phyloP scores from a whole-genome alignment of 2,113 vertebrate genomes.

The Silurus meridionalis region DNA sequence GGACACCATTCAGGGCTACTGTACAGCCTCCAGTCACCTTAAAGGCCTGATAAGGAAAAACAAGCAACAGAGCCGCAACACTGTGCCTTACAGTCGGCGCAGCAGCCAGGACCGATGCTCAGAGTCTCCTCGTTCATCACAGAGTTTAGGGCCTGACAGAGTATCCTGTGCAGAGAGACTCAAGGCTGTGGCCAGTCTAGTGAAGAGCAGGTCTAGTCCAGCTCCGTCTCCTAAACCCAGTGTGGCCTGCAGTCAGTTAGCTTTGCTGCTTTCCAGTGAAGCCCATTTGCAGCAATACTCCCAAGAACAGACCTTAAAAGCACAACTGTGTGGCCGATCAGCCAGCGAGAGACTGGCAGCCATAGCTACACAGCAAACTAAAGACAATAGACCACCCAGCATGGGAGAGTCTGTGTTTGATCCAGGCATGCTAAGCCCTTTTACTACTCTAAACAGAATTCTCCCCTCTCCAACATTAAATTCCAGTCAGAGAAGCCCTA shows the following conservation, averaged over 20 bases:
- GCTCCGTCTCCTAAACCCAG: conserved; percentile 93
- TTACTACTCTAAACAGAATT: conserved; percentile 80
- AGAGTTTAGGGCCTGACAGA: conserved; percentile 77
- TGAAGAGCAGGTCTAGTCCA: conserved; percentile 90
- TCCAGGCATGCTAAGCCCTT: conserved; percentile 78
- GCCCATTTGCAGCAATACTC: conserved; percentile 98
- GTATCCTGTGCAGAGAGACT: conserved; percentile 89
- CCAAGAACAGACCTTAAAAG: conserved; percentile 92
- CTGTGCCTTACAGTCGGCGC: conserved; percentile 79
- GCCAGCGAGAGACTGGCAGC: conserved; percentile 94
- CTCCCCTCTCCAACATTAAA: conserved; percentile 70
- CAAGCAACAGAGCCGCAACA: conserved; percentile 83
- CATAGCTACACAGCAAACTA: conserved; percentile 84
- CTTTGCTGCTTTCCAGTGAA: conserved; percentile 94
- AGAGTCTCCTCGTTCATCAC: conserved; percentile 80
- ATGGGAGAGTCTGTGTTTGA: conserved; percentile 70
- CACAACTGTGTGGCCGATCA: conserved; percentile 86
- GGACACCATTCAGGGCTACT: conserved; percentile 85
- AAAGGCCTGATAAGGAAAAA: conserved; percentile 92
- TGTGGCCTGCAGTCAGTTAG: conserved; percentile 93
- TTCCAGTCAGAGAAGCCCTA: conserved; percentile 72
- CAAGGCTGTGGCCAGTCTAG: conserved; percentile 94
- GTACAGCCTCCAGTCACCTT: conserved; percentile 88
- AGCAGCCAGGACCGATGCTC: conserved; percentile 77
- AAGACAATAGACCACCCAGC: conserved; percentile 83